These are phyloP conservation scores for Graphium colonna DNA, from an alignment of 2,888 invertebrate species.

Conservation along the genomic window DNA sequence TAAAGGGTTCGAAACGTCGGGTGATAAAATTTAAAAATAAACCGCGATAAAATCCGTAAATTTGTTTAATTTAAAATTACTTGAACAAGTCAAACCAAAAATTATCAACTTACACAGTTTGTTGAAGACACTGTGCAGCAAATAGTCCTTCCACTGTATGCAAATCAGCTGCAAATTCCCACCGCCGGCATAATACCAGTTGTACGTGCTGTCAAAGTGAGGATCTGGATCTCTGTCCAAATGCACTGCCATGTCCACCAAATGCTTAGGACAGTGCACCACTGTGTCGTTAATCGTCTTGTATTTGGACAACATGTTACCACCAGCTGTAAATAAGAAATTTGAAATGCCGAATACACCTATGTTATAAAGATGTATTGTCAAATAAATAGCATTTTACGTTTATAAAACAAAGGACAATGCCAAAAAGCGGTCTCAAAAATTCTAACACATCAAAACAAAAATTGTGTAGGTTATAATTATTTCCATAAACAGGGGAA, in stretches of 20 bases:
- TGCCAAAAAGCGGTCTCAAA: no score
- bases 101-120: conserved; percentile 51
- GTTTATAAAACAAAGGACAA: no score
- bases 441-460: no score
- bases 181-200: conserved; percentile 71
- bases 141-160: conserved; percentile 50
- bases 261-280: conserved; percentile 52
- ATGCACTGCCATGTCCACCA: conserved; percentile 56
- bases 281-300: conserved; percentile 56
- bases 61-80: no score
- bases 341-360: background rate
- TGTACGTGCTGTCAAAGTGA: conserved; percentile 55
- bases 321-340: conserved; percentile 26
- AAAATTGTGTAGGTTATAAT: no score
- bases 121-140: conserved; percentile 59
- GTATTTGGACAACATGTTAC: conserved; percentile 32
- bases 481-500: no score
- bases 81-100: background rate
- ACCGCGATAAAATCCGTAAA: no score
- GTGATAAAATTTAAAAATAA: no score
- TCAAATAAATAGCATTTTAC: no score
- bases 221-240: conserved; percentile 60
- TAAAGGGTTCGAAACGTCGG: no score
- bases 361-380: no score
- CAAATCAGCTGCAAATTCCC: conserved; percentile 57